Conservation (phyloP, 2,113 vertebrate species). For the Nerophis lumbriciformis region DNA sequence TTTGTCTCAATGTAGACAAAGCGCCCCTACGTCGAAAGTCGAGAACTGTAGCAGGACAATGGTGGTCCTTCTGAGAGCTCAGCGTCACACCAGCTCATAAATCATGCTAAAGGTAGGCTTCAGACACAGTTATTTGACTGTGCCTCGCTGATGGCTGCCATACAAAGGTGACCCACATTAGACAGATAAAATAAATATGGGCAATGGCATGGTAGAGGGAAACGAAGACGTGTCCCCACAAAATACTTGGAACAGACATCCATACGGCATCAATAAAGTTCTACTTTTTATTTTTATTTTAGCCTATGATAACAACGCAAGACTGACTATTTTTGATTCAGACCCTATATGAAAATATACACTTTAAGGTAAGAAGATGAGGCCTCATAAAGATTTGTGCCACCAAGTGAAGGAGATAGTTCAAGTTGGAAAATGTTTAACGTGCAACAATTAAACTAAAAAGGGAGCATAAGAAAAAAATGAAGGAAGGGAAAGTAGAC, state of each 20-base stretch:
- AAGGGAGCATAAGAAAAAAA: too few species aligned
- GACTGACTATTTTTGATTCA: conserved; percentile 37
- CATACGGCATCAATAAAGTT: conserved; percentile 37
- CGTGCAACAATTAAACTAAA: too few species aligned
- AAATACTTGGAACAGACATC: conserved; percentile 49
- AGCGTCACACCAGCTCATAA: conserved; percentile 80
- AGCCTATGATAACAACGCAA: conserved; percentile 28
- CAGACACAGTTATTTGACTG: conserved; percentile 80
- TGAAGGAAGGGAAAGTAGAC: too few species aligned
- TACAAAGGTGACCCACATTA: conserved; percentile 74
- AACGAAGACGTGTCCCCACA: conserved; percentile 55
- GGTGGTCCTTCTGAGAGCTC: conserved; percentile 82
- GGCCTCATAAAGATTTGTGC: too few species aligned
- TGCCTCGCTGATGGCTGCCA: conserved; percentile 76
- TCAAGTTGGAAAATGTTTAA: too few species aligned
- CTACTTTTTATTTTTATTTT: conserved; percentile 55
- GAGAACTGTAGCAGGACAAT: conserved; percentile 88
- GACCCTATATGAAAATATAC: conserved; percentile 49
- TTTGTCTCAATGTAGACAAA: conserved; percentile 96
- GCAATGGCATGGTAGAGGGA: conserved; percentile 63
- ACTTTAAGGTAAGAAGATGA: too few species aligned
- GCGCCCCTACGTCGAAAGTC: conserved; percentile 86
- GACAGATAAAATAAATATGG: conserved; percentile 82
- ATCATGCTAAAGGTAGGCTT: conserved; percentile 84
- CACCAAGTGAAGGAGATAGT: too few species aligned